Evolutionary conservation across 2,113 vertebrate genomes (phyloP).

Genomic region (Pelodiscus sinensis): DNA sequence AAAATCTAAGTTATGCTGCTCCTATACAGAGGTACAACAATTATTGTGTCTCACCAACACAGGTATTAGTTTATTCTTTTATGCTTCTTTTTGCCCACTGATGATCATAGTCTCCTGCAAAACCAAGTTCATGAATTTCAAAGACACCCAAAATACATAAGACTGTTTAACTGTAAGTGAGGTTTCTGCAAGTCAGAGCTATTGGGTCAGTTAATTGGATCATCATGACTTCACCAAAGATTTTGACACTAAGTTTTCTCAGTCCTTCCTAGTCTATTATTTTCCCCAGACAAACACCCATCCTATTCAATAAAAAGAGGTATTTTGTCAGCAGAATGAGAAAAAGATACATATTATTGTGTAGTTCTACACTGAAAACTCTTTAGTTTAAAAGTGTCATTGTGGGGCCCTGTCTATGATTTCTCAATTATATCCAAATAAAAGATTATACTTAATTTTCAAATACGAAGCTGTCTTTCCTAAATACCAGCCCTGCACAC

Average conservation of each 20-base stretch:
- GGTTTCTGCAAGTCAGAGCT: background rate
- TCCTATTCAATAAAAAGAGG: background rate
- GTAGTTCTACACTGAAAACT: background rate
- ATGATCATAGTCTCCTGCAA: background rate
- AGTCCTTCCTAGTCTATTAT: background rate
- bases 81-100: rapidly evolving
- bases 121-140: background rate
- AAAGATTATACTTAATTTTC: background rate
- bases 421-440: background rate
- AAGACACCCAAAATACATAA: background rate
- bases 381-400: background rate
- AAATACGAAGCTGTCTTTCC: background rate
- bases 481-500: background rate
- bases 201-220: background rate
- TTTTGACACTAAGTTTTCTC: background rate
- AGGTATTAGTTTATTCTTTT: background rate
- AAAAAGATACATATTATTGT: background rate
- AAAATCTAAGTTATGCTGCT: background rate
- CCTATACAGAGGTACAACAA: background rate
- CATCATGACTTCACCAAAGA: background rate
- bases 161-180: background rate
- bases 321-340: background rate
- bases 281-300: background rate
- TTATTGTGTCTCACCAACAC: background rate
- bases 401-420: background rate